Evolutionary conservation across 2,797 vertebrate species (phyloP).

Genomic region (Limosa lapponica): DNA sequence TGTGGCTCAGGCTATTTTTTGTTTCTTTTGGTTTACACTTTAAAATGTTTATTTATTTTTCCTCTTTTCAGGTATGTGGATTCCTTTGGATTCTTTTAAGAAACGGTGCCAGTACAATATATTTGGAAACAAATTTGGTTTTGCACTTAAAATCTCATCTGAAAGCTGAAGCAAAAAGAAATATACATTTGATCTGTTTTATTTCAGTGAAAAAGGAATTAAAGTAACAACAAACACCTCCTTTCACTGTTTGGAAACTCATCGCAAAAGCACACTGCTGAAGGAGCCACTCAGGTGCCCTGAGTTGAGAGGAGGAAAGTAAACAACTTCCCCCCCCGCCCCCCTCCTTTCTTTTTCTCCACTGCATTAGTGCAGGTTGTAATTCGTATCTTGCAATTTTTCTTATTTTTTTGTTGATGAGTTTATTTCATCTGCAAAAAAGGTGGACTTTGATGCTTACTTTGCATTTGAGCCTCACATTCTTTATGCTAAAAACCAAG

Average conservation of each 20-base stretch:
- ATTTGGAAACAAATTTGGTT: not conserved
- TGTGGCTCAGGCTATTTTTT: not conserved
- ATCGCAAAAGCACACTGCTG: not conserved
- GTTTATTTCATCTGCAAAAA: not conserved
- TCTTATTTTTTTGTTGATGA: not conserved
- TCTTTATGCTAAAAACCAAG: not conserved
- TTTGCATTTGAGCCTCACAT: not conserved
- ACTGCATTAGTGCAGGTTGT: not conserved
- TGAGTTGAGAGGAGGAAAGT: not conserved
- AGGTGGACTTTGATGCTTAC: not conserved
- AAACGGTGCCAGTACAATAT: not conserved
- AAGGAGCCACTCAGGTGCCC: not conserved
- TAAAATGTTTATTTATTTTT: not conserved
- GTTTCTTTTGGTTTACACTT: not conserved
- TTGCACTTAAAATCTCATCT: not conserved
- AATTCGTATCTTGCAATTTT: not conserved
- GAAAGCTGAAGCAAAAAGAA: not conserved
- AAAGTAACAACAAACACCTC: not conserved
- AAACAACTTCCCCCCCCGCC: not conserved
- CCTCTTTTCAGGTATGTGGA: not conserved
- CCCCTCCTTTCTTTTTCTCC: rapidly evolving
- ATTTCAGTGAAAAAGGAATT: not conserved
- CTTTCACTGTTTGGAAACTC: not conserved
- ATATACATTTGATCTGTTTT: not conserved
- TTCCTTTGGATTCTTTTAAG: not conserved